Base-by-base conservation (phyloP, 2,888 invertebrate species). In the Notocelia uddmanniana region DNA sequence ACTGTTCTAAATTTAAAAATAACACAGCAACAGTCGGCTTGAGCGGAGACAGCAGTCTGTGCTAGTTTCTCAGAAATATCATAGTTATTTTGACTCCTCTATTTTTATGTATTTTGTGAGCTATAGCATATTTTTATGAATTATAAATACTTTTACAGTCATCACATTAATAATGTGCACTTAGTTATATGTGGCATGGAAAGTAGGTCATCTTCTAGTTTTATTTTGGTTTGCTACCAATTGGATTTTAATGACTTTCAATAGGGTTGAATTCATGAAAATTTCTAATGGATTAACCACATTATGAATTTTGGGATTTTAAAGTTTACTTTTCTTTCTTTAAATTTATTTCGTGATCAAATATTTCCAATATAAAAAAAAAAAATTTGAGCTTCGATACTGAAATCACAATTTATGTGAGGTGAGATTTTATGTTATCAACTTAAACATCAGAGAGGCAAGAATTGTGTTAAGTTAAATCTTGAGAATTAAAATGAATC, bases 1-100 rank as follows among this genome's bases (percentile, higher is more conserved):
- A 86, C 83, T 84, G 84, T 81, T 80, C 83, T 68, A 80, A 79
- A 78, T 88, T 89, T 91, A 92, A 82, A 91, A 90, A 92, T 91
- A 92, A 89, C 90, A 84, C 76, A 63, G 76, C 79, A 78, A 78
- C 76, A 74, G 70, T 69, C 19, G 52, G 52, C 54, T 54, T 64
- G 76, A 77, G 76, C 80, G 75, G 85, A 85, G 84, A 89, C 85
- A 82, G 80, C 75, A 78, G 79, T 75, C 82, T 85, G 85, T 83
- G 82, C 85, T 81, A 82, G 84, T 84, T 84, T 84, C 77, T 75
- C 82, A 80, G 81, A 84, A 85, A 84, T 88, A 81, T 84, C 81
- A 80, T 80, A 79, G 81, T 85, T 87, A 85, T 88, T 86, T 84
- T 82, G 82, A 82, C 79, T 80, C 76, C 74, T 84, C 86, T 89